Base-by-base conservation (phyloP, 2,113 vertebrate species). In the Suricata suricatta region DNA sequence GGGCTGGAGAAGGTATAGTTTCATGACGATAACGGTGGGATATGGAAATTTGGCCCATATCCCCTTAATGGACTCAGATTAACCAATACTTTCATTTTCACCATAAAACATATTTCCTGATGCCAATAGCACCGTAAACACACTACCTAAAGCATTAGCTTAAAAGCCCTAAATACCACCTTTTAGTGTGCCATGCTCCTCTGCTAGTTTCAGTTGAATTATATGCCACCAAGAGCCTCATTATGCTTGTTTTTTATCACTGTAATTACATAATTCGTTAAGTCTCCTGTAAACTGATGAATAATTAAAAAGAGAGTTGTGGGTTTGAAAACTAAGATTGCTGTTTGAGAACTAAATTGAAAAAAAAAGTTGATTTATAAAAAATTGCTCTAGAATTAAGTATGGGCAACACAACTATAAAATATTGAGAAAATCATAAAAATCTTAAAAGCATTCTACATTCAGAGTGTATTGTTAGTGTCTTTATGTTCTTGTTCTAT, bases 401-500 rank as follows among this genome's bases (percentile, higher is more conserved):
- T 94, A 54, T 72, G 84, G 41, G 44, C 4, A 94, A 79, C 31
- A 15, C 23, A 68, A 47, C n/a, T 90, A 7, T 89, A 79, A 72
- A 77, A 87, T 21, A 81, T 41, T 85, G 41, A 77, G 63, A 52
- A 66, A 95, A 64, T 71, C 44, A 54, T 76, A 84, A 94, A 71
- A 86, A 72, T 89, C 16, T 82, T 77, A 68, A 77, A 72, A 3
- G 25, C 52, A 77, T 31, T 89, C 52, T 92, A 13, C 44, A 74
- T 83, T 83, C 60, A 77, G 85, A 63, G 5, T 90, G 3, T 15
- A 69, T 86, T 95, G 79, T 90, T 93, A 87, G 19, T 92, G 15
- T 94, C 25, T 68, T 95, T 92, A 52, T 95, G 5, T 91, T 91
- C 33, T 82, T 90, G 5, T 93, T 90, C 19, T 94, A 35, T n/a